Evolutionary conservation across 2,888 invertebrate species (phyloP).

Genomic region (Dolichopus griseipennis): DNA sequence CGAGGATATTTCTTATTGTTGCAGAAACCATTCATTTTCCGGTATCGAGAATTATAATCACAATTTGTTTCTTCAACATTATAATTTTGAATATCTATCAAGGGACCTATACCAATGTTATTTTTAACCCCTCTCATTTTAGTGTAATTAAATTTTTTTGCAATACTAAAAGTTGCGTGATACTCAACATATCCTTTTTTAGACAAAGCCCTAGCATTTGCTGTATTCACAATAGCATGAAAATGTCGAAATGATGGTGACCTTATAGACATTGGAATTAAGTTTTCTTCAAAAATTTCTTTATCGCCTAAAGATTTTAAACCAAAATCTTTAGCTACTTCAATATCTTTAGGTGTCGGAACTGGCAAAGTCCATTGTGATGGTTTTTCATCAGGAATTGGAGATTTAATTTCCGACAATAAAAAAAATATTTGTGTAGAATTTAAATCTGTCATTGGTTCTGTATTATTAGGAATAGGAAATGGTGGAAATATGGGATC

Average conservation of each 20-base stretch:
- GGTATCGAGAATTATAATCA: slow-evolving; percentile 47
- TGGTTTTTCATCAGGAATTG: slow-evolving; percentile 22
- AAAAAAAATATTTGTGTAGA: slow-evolving; percentile 19
- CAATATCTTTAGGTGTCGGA: slow-evolving; percentile 37
- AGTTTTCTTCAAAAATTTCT: slow-evolving; percentile 47
- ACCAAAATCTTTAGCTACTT: slow-evolving; percentile 49
- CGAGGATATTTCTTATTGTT: slow-evolving; percentile 59
- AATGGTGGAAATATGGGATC: slow-evolving; percentile 16
- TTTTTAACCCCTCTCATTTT: slow-evolving; percentile 31
- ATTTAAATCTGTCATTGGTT: slow-evolving; percentile 11
- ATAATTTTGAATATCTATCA: slow-evolving; percentile 25
- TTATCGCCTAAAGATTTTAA: slow-evolving; percentile 50
- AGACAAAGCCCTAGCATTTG: slow-evolving; percentile 53
- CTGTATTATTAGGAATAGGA: slow-evolving; percentile 8
- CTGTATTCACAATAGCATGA: slow-evolving; percentile 55
- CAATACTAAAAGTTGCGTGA: slow-evolving; percentile 55
- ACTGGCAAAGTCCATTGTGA: slow-evolving; percentile 21
- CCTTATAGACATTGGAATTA: slow-evolving; percentile 44
- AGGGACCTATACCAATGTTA: slow-evolving; percentile 40
- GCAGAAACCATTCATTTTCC: slow-evolving; percentile 65
- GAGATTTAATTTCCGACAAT: slow-evolving; percentile 16
- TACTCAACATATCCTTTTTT: slow-evolving; percentile 59
- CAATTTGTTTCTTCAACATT: slow-evolving; percentile 37
- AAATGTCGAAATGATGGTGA: slow-evolving; percentile 64
- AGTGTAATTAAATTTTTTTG: slow-evolving; percentile 45